Evolutionary conservation across 2,797 vertebrate species (phyloP), one percentile per base, ranked within the genome.

Genomic region (Loriculus beryllinus): DNA sequence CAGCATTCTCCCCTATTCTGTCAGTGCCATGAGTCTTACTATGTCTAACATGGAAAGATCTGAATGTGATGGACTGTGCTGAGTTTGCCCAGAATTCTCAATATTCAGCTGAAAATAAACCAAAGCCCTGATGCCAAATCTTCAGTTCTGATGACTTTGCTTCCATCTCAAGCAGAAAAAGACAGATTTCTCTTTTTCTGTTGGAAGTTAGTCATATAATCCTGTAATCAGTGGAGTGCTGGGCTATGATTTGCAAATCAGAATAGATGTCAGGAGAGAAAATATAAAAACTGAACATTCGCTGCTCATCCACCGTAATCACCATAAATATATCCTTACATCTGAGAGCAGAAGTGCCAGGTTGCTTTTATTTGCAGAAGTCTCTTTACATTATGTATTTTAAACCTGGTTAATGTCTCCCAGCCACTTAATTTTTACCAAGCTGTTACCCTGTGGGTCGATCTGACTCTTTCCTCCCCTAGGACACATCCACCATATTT

Each of bases 181-280:
- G 42, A 68, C 64, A 92, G 72, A 92, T 88, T 95, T 94, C 85
- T 93, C 77, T 92, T 93, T 94, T 90, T 76, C 78, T 90, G 83
- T 33, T 82, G 71, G 67, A 96, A 94, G 86, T 92, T 90, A 92
- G 95, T 79, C 82, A 72, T 35, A 84, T 93, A 96, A 91, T 94
- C 87, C 76, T 89, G 89, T 93, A 95, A 95, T 95, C 88, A 92
- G 71, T 43, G 62, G 45, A 88, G 19, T 80, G 35, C 45, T 83
- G 74, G 80, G 71, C 74, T 95, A 51, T 94, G 75, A 86, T 96
- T 93, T 96, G 90, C 88, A 94, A 95, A 95, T 94, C 91, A 95
- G 94, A 90, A 90, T 91, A 91, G 86, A 95, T 94, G 83, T 90
- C 91, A 86, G 72, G 84, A 83, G 35, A 81, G 40, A 91, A 93